Evolutionary conservation across 2,888 invertebrate genomes (phyloP).

Genomic region (Clistopyga incitator): DNA sequence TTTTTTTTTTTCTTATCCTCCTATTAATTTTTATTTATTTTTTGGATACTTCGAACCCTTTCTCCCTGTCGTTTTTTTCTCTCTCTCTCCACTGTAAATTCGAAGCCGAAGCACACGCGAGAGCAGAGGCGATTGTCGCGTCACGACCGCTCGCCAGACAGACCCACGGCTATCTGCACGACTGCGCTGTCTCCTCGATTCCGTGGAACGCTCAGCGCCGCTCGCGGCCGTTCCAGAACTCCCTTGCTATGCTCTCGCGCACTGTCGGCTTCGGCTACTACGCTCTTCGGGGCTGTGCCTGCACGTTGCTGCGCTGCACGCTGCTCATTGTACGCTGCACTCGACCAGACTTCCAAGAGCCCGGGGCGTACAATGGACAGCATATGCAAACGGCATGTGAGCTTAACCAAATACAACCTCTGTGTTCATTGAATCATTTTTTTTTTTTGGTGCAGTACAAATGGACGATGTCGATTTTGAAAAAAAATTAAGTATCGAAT

Average conservation of each 20-base stretch:
- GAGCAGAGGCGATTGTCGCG: conserved; percentile 56
- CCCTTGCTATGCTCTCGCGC: conserved; percentile 37
- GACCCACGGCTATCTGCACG: conserved; percentile 80
- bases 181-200: conserved; percentile 71
- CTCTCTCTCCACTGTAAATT: conserved; percentile 1
- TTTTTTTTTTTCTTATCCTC: too few relatives aligned
- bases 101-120: conserved; percentile 56
- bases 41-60: background rate
- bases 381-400: background rate
- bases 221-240: conserved; percentile 66
- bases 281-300: conserved; percentile 20
- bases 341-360: conserved; percentile 75
- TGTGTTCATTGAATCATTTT: background rate
- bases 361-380: background rate
- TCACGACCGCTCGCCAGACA: conserved; percentile 79
- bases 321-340: conserved; percentile 69
- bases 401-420: background rate
- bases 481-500: too few relatives aligned
- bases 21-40: conserved; percentile 2
- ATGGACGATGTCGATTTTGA: too few relatives aligned
- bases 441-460: background rate
- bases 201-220: conserved; percentile 73
- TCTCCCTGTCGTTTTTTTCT: background rate
- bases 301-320: conserved; percentile 43
- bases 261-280: background rate